Evolutionary conservation across 2,888 invertebrate species (phyloP).

Genomic region (Philereme vetulata): DNA sequence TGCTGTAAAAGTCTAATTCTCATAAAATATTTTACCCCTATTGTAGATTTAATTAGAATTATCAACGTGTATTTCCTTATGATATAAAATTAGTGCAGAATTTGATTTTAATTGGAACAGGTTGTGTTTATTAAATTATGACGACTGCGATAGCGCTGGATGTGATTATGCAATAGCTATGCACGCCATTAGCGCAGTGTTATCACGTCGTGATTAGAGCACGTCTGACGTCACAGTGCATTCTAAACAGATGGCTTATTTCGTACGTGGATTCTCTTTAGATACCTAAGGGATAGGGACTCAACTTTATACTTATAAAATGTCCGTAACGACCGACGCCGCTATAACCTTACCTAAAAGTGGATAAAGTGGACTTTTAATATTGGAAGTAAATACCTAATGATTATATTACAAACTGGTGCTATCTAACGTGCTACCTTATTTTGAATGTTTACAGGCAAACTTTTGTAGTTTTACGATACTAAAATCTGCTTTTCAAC

Average conservation of each 20-base stretch:
- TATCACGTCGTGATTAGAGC: conserved; percentile 81
- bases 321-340: no score
- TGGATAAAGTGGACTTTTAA: no score
- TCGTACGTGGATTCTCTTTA: not conserved
- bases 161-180: conserved; percentile 63
- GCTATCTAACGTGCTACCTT: no score
- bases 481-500: not conserved
- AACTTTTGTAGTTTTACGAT: not conserved
- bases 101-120: conserved; percentile 27
- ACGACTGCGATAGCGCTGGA: conserved; percentile 39
- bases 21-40: conserved; percentile 4
- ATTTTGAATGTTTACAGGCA: no score
- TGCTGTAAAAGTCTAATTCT: not conserved
- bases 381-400: no score
- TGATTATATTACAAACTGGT: no score
- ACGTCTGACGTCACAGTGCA: conserved; percentile 39
- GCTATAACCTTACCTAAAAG: no score
- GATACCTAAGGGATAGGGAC: no score
- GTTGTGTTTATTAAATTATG: conserved; percentile 35
- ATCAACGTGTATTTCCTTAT: conserved; percentile 13
- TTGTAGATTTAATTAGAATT: conserved; percentile 12
- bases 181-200: conserved; percentile 75
- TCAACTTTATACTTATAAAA: no score
- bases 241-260: conserved; percentile 7
- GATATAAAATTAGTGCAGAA: conserved; percentile 21